phyloP scores from a whole-genome alignment of 2,797 vertebrate species.

The Selene dorsalis region DNA sequence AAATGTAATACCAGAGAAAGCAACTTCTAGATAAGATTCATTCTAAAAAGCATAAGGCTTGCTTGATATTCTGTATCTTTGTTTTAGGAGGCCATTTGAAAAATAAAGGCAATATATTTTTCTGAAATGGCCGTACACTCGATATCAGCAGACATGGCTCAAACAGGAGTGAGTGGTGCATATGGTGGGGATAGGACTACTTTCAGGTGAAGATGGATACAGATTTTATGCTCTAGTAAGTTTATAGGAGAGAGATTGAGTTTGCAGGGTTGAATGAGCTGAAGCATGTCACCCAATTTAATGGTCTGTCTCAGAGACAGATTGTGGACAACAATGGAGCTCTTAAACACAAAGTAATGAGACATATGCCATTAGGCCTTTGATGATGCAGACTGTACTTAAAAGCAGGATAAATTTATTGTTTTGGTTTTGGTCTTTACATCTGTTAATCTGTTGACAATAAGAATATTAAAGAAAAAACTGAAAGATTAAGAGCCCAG shows the following conservation, averaged over 20 bases:
- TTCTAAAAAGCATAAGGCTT: neutral
- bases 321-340: neutral
- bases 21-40: neutral
- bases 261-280: neutral
- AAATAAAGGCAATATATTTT: neutral
- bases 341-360: neutral
- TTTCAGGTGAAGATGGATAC: neutral
- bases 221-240: neutral
- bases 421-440: neutral
- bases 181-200: neutral
- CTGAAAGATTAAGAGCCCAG: too few species aligned
- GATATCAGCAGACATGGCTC: neutral
- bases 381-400: neutral
- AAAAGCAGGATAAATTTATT: neutral
- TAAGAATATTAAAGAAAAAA: neutral
- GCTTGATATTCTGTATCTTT: neutral
- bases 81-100: neutral
- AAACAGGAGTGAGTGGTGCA: neutral
- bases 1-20: neutral
- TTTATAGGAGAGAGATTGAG: neutral
- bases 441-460: neutral
- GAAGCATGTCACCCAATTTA: neutral
- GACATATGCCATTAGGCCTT: neutral
- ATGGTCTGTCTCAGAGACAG: neutral
- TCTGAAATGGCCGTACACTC: neutral